These are phyloP conservation scores for Batillaria attramentaria DNA, from an alignment of 1,140 invertebrate species.

Conservation along the genomic window DNA sequence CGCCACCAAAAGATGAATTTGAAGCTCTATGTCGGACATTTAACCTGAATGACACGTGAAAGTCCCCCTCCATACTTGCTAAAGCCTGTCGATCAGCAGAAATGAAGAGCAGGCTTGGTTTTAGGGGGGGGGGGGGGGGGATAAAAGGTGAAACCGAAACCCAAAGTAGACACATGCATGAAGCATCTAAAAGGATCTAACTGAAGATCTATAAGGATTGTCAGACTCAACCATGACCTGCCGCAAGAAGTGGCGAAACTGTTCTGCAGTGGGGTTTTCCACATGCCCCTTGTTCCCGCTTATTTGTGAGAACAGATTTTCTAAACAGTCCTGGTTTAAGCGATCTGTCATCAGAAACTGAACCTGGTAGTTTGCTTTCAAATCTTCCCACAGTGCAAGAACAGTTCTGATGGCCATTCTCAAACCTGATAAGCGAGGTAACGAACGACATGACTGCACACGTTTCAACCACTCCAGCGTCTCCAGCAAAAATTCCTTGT, in stretches of 20 bases:
- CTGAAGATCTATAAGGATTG: no score
- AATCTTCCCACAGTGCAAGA: neutral
- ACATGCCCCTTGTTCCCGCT: neutral
- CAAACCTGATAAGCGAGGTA: neutral
- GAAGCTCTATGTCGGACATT: no score
- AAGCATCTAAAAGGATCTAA: no score
- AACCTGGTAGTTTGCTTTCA: neutral
- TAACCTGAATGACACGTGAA: no score
- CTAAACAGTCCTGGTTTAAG: slow-evolving; percentile 16
- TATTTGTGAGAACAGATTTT: slow-evolving; percentile 17
- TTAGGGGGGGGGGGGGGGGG: no score
- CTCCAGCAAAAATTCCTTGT: neutral
- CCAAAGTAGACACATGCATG: no score
- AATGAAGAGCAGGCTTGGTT: no score
- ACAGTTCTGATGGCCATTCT: neutral
- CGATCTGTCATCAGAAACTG: neutral
- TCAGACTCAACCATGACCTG: slow-evolving; percentile 15
- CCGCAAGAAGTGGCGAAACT: neutral
- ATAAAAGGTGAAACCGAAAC: no score
- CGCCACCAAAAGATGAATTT: no score
- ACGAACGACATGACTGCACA: neutral
- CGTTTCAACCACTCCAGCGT: neutral
- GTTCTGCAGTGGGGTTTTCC: neutral
- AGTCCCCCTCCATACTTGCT: no score
- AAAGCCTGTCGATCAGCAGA: no score